Conservation (phyloP, 2,797 vertebrate genomes). For the Gymnothorax reevesii region DNA sequence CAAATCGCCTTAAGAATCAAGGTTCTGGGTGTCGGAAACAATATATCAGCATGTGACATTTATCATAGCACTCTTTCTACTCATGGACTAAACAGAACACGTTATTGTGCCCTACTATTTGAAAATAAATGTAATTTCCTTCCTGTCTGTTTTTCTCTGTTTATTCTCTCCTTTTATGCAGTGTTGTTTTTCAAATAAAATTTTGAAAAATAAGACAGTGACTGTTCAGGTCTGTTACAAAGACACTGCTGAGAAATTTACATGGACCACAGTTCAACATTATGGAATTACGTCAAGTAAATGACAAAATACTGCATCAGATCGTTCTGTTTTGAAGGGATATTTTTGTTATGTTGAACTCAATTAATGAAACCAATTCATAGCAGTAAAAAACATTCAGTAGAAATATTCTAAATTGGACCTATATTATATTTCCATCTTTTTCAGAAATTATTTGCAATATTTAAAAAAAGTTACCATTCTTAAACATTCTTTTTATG, state of each 20-base stretch:
- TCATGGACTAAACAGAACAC: not conserved
- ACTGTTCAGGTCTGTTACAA: slow-evolving; percentile 62
- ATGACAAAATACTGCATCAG: not conserved
- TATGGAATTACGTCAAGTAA: slow-evolving; percentile 65
- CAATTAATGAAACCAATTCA: not conserved
- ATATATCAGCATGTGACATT: slow-evolving; percentile 59
- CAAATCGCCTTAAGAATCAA: slow-evolving; percentile 62
- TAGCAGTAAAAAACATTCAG: not conserved
- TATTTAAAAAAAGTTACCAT: not conserved
- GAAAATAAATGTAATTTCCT: not conserved
- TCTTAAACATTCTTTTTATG: not conserved
- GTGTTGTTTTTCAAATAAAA: slow-evolving; percentile 31
- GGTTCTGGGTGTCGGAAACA: slow-evolving; percentile 59
- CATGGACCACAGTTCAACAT: slow-evolving; percentile 63
- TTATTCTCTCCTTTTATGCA: not conserved
- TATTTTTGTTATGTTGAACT: not conserved
- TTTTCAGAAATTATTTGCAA: not conserved
- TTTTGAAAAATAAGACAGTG: slow-evolving; percentile 56
- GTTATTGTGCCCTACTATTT: not conserved
- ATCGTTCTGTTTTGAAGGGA: not conserved
- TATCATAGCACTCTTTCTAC: not conserved
- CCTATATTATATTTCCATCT: not conserved
- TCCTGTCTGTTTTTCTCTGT: not conserved
- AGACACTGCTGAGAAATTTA: slow-evolving; percentile 65
- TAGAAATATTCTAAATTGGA: not conserved